Base-by-base conservation (phyloP, 2,113 vertebrate species). In the Indri indri region DNA sequence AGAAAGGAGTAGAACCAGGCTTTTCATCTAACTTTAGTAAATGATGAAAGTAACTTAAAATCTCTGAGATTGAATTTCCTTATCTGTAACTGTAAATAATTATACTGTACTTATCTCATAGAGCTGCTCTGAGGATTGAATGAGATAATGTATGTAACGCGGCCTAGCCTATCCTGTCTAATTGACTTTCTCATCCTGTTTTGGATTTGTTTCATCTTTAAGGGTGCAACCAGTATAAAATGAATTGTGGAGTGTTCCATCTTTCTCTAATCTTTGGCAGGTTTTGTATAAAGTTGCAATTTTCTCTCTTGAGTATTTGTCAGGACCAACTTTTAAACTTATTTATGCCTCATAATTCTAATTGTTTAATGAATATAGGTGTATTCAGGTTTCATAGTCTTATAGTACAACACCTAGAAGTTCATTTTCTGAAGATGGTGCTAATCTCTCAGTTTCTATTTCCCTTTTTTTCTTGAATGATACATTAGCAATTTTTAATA, bases 1-100 rank as follows among this genome's bases (percentile, higher is more conserved):
- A 70, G 40, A 86, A 85, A 73, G 8, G 16, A 2, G 1, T 20
- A 4, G 30, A 85, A 40, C 5, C 27, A 40, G 22, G 18, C 12
- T 70, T 73, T 92, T 74, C n/a, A 73, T 52, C 25, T 84, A n/a
- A 27, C 1, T 47, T 14, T 88, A 25, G 14, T 65, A 63, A 91
- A 66, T 63, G 22, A 25, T 4, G 20, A 23, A 80, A 80, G n/a
- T 66, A 74, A 65, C n/a, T 84, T 93, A 32, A 45, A 74, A 81
- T 74, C 57, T 74, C 42, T 59, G 65, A 73, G 42, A 63, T 10
- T 34, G 22, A 61, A 27, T 71, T 71, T 90, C 17, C 42, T 40
- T 79, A 83, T 77, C 23, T 92, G 10, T 82, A 52, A 86, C 6
- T 37, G 27, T 79, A 94, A 61, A 65, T 92, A 92, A 95, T 82